Evolutionary conservation across 1,140 invertebrate species (phyloP).

Genomic region (Drosophila lini): DNA sequence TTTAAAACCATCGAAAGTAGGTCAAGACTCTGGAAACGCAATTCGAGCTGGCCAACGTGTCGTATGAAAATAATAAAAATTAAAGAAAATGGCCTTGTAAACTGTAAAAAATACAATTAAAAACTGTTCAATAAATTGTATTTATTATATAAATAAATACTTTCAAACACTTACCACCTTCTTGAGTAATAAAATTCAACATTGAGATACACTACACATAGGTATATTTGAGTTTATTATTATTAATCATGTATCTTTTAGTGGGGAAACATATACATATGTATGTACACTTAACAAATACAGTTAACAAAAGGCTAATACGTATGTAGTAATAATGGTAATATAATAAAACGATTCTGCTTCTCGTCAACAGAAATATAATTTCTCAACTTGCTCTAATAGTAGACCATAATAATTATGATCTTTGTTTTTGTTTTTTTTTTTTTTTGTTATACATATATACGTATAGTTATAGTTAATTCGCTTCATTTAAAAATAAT

Average conservation of each 20-base stretch:
- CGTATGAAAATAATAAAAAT: too few relatives aligned
- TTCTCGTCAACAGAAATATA: conserved; percentile 42
- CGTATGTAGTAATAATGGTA: conserved; percentile 48
- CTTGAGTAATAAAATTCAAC: neutral
- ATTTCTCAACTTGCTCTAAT: conserved; percentile 49
- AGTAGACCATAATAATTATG: conserved; percentile 52
- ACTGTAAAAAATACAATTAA: too few relatives aligned
- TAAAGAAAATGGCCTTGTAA: too few relatives aligned
- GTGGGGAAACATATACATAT: conserved; percentile 65
- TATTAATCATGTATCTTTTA: conserved; percentile 54
- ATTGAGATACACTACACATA: conserved; percentile 56
- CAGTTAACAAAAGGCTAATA: conserved; percentile 51
- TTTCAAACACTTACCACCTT: neutral
- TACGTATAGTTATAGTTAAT: conserved; percentile 54
- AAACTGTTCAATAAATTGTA: too few relatives aligned
- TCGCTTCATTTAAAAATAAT: conserved; percentile 59
- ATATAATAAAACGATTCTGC: conserved; percentile 46
- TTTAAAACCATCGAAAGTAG: too few relatives aligned
- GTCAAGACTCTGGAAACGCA: too few relatives aligned
- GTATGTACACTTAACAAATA: conserved; percentile 71
- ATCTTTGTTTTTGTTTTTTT: conserved; percentile 18
- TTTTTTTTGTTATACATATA: conserved; percentile 37
- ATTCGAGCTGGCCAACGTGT: too few relatives aligned
- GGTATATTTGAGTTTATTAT: conserved; percentile 74
- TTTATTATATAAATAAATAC: neutral